Conservation (phyloP, 92 coral and sea anemone genomes). For the Epizoanthus stellaris region DNA sequence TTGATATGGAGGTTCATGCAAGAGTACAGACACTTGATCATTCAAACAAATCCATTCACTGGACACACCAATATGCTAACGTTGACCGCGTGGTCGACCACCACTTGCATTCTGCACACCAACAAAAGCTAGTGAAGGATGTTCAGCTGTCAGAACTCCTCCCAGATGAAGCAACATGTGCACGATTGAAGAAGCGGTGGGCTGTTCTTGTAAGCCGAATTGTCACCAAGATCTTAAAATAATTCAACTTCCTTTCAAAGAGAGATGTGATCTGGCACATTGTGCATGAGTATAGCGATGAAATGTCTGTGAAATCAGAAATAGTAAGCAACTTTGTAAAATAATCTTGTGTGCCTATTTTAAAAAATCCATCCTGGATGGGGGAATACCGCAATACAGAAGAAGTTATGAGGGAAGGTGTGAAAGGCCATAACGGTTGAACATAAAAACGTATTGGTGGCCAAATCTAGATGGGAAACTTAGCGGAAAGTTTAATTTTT, state of each 20-base stretch:
- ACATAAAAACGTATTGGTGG: no score
- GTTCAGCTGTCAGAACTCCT: slow-evolving; percentile 50
- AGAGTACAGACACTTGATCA: slow-evolving; percentile 60
- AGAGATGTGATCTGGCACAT: slow-evolving; percentile 43
- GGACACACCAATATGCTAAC: slow-evolving; percentile 66
- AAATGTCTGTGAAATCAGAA: slow-evolving; percentile 56
- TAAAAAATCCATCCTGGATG: no score
- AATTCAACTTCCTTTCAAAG: slow-evolving; percentile 38
- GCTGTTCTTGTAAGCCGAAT: slow-evolving; percentile 46
- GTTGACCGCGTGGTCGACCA: slow-evolving; percentile 45
- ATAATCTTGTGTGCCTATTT: background rate
- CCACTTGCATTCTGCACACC: slow-evolving; percentile 11
- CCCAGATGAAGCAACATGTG: slow-evolving; percentile 41
- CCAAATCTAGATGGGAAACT: no score
- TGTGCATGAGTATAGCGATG: slow-evolving; percentile 39
- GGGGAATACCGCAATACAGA: no score
- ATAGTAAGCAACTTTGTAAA: slow-evolving; percentile 38
- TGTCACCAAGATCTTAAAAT: slow-evolving; percentile 31
- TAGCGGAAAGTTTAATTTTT: no score
- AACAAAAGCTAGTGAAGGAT: slow-evolving; percentile 44
- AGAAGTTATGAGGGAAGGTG: no score
- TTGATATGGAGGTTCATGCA: slow-evolving; percentile 58
- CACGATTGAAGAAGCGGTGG: slow-evolving; percentile 48
- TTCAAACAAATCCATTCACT: slow-evolving; percentile 59
- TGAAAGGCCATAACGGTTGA: no score